phyloP scores from a whole-genome alignment of 2,113 vertebrate genomes.

The Cephalopholis sonnerati region DNA sequence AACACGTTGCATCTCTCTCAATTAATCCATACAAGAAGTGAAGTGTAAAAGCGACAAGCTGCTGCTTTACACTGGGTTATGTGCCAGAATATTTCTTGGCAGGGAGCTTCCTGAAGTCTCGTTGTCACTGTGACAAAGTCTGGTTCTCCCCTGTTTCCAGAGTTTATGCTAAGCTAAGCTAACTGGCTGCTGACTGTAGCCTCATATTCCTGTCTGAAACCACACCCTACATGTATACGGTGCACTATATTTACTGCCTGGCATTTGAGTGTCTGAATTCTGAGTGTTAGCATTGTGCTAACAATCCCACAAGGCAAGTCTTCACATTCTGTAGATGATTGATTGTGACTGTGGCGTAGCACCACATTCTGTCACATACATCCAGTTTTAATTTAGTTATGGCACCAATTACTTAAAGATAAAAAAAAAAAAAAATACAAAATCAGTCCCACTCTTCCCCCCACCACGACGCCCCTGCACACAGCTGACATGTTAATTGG shows the following conservation, averaged over 20 bases:
- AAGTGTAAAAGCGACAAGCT: neutral
- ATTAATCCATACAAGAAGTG: neutral
- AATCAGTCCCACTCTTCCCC: too few species aligned
- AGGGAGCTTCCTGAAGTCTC: neutral
- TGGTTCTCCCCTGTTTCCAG: neutral
- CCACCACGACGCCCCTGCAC: too few species aligned
- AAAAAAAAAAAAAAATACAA: too few species aligned
- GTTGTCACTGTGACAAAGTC: neutral
- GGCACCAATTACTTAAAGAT: too few species aligned
- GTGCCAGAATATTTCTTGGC: neutral
- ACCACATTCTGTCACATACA: too few species aligned
- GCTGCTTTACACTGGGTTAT: neutral
- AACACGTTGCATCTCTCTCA: neutral
- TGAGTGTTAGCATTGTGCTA: neutral
- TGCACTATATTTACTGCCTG: neutral
- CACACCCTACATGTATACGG: neutral
- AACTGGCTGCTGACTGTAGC: neutral
- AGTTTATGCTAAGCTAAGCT: neutral
- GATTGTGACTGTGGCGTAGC: too few species aligned
- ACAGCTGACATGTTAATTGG: too few species aligned
- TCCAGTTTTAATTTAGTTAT: too few species aligned
- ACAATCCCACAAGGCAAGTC: neutral
- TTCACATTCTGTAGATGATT: neutral
- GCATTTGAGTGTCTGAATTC: neutral
- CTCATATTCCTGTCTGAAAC: neutral